Conservation (phyloP, 2,113 vertebrate species). For the Tursiops truncatus region DNA sequence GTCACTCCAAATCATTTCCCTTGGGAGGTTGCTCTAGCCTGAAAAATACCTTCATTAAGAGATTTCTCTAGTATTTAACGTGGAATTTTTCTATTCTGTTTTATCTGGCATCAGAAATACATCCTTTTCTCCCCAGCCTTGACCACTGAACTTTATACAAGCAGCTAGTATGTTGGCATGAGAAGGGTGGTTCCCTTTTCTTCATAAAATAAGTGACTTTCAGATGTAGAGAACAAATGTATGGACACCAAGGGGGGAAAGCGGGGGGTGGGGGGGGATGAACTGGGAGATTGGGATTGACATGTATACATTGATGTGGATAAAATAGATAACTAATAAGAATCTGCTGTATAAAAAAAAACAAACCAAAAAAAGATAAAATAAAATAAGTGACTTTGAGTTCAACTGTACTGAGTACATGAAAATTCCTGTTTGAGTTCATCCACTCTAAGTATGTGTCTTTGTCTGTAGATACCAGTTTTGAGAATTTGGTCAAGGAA, state of each 20-base stretch:
- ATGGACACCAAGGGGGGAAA: too few relatives aligned
- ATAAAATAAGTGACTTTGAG: not conserved
- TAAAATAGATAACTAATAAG: too few relatives aligned
- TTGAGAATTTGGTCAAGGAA: conserved; percentile 28
- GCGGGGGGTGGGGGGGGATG: too few relatives aligned
- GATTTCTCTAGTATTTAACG: conserved; percentile 5
- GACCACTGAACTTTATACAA: not conserved
- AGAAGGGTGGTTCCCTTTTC: not conserved
- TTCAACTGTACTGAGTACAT: not conserved
- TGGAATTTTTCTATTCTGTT: conserved; percentile 13
- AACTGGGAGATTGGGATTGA: too few relatives aligned
- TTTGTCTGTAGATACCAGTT: not conserved
- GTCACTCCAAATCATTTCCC: conserved; percentile 37
- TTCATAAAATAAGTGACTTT: not conserved
- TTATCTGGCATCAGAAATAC: conserved; percentile 18
- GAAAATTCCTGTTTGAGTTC: not conserved
- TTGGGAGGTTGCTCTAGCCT: not conserved
- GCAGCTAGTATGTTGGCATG: not conserved
- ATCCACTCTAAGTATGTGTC: not conserved
- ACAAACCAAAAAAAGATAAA: too few relatives aligned
- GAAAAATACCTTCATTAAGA: conserved; percentile 60
- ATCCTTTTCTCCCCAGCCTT: not conserved
- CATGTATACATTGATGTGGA: too few relatives aligned
- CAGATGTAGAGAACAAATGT: too few relatives aligned
- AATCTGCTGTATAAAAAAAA: too few relatives aligned